A percentile compares a stretch with the other conserved stretches of the same genome.
These are phyloP conservation scores for Lapara coniferarum DNA, from an alignment of 2,888 invertebrate genomes.

Conservation along the genomic window DNA sequence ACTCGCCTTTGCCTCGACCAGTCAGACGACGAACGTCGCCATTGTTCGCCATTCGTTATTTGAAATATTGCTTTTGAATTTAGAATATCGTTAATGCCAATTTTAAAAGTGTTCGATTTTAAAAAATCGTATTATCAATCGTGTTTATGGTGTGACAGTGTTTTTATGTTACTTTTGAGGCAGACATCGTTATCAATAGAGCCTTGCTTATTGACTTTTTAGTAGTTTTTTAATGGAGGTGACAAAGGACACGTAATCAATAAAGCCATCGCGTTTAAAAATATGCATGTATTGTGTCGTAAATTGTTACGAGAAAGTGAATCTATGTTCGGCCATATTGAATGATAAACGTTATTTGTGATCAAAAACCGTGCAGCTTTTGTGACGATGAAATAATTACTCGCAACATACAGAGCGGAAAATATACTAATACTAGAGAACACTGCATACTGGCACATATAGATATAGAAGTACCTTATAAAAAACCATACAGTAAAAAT, in stretches of 20 bases:
- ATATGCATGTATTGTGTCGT: not conserved
- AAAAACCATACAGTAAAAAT: no score
- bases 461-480: no score
- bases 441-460: not conserved
- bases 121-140: not conserved
- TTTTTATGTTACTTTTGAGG: not conserved
- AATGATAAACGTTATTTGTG: conserved; percentile 46
- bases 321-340: conserved; percentile 29
- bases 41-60: conserved; percentile 46
- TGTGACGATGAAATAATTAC: conserved; percentile 50
- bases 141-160: not conserved
- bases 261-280: not conserved
- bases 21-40: conserved; percentile 40
- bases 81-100: conserved; percentile 37
- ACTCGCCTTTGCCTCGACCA: conserved; percentile 36
- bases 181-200: not conserved
- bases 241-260: not conserved
- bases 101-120: conserved; percentile 32
- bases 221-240: not conserved
- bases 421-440: conserved; percentile 40
- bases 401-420: conserved; percentile 63
- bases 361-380: conserved; percentile 62
- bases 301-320: not conserved
- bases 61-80: conserved; percentile 35
- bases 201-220: not conserved